These are phyloP conservation scores for Rhabdomys pumilio DNA, from an alignment of 2,797 vertebrate species.

Conservation along the genomic window DNA sequence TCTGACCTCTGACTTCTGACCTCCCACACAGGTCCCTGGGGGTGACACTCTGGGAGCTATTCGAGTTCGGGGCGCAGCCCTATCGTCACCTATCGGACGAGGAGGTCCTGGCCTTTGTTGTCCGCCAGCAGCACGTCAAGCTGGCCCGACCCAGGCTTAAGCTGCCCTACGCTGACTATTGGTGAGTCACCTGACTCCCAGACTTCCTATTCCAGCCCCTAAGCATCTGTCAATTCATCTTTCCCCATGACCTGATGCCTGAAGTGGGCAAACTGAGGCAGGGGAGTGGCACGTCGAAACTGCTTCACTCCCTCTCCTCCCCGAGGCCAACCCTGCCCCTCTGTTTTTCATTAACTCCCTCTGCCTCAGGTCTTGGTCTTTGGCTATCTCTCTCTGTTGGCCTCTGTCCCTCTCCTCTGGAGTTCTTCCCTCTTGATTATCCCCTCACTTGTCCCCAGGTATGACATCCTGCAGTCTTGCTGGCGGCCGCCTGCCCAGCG, in stretches of 20 bases:
- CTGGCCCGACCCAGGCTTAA: slow-evolving; percentile 95
- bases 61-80: slow-evolving; percentile 96
- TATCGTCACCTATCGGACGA: slow-evolving; percentile 96
- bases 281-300: not conserved
- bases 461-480: slow-evolving; percentile 97
- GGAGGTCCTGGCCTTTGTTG: slow-evolving; percentile 96
- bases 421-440: not conserved
- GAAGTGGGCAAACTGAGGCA: not conserved
- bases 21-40: slow-evolving; percentile 93
- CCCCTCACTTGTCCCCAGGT: slow-evolving; percentile 89
- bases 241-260: not conserved
- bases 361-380: not conserved
- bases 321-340: not conserved
- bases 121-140: slow-evolving; percentile 96
- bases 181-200: slow-evolving; percentile 87
- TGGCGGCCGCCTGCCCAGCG: slow-evolving; percentile 95
- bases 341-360: not conserved
- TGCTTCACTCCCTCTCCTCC: not conserved
- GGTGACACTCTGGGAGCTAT: slow-evolving; percentile 97
- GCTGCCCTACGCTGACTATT: slow-evolving; percentile 95
- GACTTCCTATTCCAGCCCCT: not conserved
- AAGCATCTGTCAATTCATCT: too few species aligned
- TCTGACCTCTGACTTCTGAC: not conserved
- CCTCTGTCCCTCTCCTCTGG: not conserved
- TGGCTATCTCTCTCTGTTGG: not conserved